Evolutionary conservation across 1,140 invertebrate species (phyloP), one percentile per base, ranked within the genome.

Genomic region (Pachyrhynchus sulphureomaculatus): DNA sequence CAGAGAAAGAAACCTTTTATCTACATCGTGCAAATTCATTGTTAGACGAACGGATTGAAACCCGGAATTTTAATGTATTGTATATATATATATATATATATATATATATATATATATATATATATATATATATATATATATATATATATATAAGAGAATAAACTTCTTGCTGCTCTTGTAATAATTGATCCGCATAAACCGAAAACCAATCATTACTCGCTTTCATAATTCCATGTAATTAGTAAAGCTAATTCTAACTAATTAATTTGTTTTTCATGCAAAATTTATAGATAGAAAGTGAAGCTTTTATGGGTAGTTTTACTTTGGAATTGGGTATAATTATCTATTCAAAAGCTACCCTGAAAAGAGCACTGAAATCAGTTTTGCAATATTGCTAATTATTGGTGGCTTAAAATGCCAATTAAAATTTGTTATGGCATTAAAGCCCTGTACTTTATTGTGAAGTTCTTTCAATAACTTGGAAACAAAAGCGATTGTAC

Each of bases 261-360:
- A 39, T 39, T 39, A 39, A 17, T 39, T 39, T 18, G 17, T 15
- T 39, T 39, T 39, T 39, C 13, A 17, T 39, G 5, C 6, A 18
- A 17, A 39, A 39, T 39, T 39, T 29, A 29, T 29, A 29, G 26
- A 29, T 29, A 10, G 26, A 2, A 29, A 29, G 26, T 8, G 17
- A 39, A 39, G 36, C 36, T 39, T 39, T 39, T 39, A 39, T 39
- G 36, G 13, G 10, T 39, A 39, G 36, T 39, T 39, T 17, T 39
- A 15, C 36, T 39, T 39, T 39, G 13, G 1, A 39, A 39, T 39
- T 39, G 13, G n/a, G 36, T 39, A 39, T 39, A 39, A 39, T 39
- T 39, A 39, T 39, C 36, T 39, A 39, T 39, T 39, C 13, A 39
- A 39, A 39, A 18, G 36, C 36, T 39, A 6, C 36, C n/a, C 13